Percentiles rank a stretch among this genome's conserved stretches.
These are phyloP conservation scores for Salpingus planirostris DNA, from an alignment of 2,888 invertebrate species.

Conservation along the genomic window DNA sequence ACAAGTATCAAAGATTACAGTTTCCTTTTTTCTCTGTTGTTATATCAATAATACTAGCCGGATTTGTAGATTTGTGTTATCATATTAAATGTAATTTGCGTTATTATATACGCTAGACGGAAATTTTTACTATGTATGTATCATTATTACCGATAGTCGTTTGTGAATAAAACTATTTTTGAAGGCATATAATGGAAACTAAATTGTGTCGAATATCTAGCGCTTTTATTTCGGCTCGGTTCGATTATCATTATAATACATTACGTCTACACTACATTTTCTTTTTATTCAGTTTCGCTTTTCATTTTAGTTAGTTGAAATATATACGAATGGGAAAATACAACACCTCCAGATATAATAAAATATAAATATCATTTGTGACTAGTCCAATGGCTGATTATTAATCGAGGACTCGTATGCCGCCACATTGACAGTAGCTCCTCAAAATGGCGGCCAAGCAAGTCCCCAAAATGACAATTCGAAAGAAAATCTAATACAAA, in stretches of 20 bases:
- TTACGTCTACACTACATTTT: too few relatives aligned
- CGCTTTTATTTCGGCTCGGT: too few relatives aligned
- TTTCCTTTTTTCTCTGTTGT: too few relatives aligned
- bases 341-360: conserved; percentile 14
- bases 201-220: too few relatives aligned
- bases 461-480: too few relatives aligned
- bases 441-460: too few relatives aligned
- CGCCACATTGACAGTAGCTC: too few relatives aligned
- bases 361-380: conserved; percentile 21
- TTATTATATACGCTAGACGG: conserved; percentile 11
- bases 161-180: conserved; percentile 20
- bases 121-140: conserved; percentile 18
- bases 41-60: too few relatives aligned
- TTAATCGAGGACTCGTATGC: too few relatives aligned
- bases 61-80: conserved; percentile 13
- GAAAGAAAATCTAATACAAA: conserved; percentile 14
- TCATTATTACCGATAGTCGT: conserved; percentile 14
- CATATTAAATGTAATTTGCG: conserved; percentile 6
- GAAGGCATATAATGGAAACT: conserved; percentile 7
- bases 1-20: neutral
- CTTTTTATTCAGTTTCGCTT: too few relatives aligned
- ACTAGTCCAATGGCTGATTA: conserved; percentile 22
- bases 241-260: too few relatives aligned
- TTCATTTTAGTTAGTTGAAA: too few relatives aligned
- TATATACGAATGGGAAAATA: conserved; percentile 19